Conservation (phyloP, 37 sponge, comb jelly and placozoan species). For the Bolinopsis microptera region DNA sequence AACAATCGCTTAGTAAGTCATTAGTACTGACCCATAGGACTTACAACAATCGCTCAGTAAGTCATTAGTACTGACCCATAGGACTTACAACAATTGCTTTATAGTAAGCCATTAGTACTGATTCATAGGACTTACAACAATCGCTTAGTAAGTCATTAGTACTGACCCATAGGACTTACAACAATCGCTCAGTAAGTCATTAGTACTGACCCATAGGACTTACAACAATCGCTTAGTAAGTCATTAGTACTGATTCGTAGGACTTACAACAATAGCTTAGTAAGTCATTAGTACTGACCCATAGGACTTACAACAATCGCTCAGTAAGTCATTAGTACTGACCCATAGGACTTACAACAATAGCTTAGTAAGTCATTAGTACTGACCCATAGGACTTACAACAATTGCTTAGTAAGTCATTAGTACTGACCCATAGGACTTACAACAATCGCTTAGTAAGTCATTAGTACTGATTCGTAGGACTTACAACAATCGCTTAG, state of each 20-base stretch:
- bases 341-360: no score
- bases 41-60: no score
- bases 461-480: background rate
- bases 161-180: background rate
- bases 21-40: background rate
- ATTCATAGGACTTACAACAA: background rate
- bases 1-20: background rate
- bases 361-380: no score
- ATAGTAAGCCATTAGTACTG: background rate
- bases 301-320: background rate
- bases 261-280: no score
- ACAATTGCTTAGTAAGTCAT: background rate
- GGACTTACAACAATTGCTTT: background rate
- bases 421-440: background rate
- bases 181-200: no score
- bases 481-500: background rate
- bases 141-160: background rate
- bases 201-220: background rate
- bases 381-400: background rate
- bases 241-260: background rate
- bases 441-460: no score
- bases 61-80: constrained; percentile 2
- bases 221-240: background rate
- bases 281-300: no score
- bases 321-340: background rate